A percentile compares a stretch with the other conserved stretches of the same genome.
Conservation (phyloP, 1,140 invertebrate genomes). For the Tetragnatha versicolor region DNA sequence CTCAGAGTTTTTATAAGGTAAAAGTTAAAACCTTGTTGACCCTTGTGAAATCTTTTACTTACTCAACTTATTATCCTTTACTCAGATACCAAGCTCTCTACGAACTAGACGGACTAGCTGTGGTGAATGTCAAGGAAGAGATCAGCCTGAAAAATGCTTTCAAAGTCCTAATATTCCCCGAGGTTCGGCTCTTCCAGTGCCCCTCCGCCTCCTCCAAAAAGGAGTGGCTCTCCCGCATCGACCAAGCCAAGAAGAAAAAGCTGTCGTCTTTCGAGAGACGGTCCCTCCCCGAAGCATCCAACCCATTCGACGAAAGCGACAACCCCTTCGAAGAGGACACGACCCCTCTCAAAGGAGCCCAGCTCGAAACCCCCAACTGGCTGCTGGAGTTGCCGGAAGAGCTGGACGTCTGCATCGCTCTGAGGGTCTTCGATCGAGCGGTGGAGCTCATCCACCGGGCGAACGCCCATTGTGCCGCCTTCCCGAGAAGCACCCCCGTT, state of each 20-base stretch:
- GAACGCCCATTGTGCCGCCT: slow-evolving; percentile 59
- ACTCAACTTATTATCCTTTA: too few species aligned
- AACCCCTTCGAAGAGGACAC: slow-evolving; percentile 54
- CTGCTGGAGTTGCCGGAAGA: slow-evolving; percentile 90
- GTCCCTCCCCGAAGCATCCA: background rate
- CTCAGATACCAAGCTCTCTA: slow-evolving; percentile 74
- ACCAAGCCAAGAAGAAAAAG: slow-evolving; percentile 82
- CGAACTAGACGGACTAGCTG: slow-evolving; percentile 88
- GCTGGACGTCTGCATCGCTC: slow-evolving; percentile 95
- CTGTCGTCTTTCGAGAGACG: slow-evolving; percentile 2
- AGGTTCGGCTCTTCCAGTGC: slow-evolving; percentile 91
- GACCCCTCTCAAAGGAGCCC: slow-evolving; percentile 59
- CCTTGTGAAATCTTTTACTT: background rate
- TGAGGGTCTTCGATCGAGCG: slow-evolving; percentile 95
- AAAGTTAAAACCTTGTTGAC: too few species aligned
- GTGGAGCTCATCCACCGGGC: slow-evolving; percentile 78
- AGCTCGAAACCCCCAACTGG: slow-evolving; percentile 79
- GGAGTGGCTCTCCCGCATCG: slow-evolving; percentile 94
- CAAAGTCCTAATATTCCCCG: slow-evolving; percentile 92
- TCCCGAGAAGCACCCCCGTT: slow-evolving; percentile 56
- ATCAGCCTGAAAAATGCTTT: slow-evolving; percentile 83
- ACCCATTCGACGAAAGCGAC: slow-evolving; percentile 49
- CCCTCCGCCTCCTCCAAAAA: slow-evolving; percentile 85
- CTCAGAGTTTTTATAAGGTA: background rate
- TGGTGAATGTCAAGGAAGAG: slow-evolving; percentile 91